Conservation (phyloP, 2,113 vertebrate genomes). For the Gorsachius goisagi region DNA sequence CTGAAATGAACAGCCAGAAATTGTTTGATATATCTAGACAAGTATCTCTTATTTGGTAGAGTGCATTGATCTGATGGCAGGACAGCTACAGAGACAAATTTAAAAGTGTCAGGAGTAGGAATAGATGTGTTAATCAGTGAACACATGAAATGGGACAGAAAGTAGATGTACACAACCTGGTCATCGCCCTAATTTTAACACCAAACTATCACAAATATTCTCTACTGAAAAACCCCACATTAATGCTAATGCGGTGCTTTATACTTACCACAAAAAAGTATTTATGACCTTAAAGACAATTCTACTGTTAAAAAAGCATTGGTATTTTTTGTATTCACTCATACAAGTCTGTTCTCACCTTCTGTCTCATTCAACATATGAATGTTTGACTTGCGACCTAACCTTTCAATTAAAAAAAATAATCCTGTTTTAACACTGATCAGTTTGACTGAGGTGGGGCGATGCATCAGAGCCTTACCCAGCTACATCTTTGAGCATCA, state of each 20-base stretch:
- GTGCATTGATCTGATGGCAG: not conserved
- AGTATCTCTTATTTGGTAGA: not conserved
- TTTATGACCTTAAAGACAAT: not conserved
- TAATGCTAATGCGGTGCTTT: not conserved
- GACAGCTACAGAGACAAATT: not conserved
- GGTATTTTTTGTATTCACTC: not conserved
- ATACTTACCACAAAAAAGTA: fast-evolving
- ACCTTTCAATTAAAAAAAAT: not conserved
- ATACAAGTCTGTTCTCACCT: not conserved
- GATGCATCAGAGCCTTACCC: not conserved
- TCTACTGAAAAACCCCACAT: not conserved
- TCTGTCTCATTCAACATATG: not conserved
- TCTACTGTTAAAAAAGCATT: not conserved
- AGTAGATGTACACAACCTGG: not conserved
- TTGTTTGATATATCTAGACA: not conserved
- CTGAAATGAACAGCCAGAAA: not conserved
- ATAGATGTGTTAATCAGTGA: not conserved
- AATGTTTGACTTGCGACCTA: not conserved
- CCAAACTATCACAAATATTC: not conserved
- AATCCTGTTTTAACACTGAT: not conserved
- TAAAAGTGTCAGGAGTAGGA: not conserved
- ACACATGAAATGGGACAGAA: not conserved
- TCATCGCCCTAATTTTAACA: not conserved
- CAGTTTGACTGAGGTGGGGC: not conserved
- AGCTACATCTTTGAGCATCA: not conserved